A percentile compares a stretch with the other conserved stretches of the same genome.
Evolutionary conservation across 2,888 invertebrate species (phyloP).

Genomic region (Ypsolopha scabrella): DNA sequence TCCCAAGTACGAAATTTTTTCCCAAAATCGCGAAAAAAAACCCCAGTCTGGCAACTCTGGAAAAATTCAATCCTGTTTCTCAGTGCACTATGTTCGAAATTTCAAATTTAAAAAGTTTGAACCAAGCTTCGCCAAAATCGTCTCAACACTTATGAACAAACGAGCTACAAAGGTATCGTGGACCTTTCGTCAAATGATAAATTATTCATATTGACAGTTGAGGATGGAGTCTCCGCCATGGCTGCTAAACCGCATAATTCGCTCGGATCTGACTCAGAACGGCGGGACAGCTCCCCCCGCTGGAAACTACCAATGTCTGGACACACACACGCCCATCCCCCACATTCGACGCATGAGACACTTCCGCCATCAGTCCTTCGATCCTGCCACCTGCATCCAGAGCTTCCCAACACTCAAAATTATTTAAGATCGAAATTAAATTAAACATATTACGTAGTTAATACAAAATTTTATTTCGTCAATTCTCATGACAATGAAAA

Average conservation of each 20-base stretch:
- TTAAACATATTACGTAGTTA: neutral
- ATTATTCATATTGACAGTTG: slow-evolving; percentile 24
- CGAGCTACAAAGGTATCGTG: too few species aligned
- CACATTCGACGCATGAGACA: slow-evolving; percentile 49
- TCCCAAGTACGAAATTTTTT: too few species aligned
- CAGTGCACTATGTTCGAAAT: too few species aligned
- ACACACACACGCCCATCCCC: slow-evolving; percentile 56
- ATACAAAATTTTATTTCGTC: neutral
- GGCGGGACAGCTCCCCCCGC: slow-evolving; percentile 53
- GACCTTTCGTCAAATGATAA: too few species aligned
- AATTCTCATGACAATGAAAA: neutral
- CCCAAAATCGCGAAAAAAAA: too few species aligned
- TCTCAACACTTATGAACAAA: too few species aligned
- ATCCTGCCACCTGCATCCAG: slow-evolving; percentile 46
- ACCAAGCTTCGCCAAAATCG: too few species aligned
- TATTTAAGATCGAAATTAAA: slow-evolving; percentile 19
- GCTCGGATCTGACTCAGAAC: slow-evolving; percentile 56
- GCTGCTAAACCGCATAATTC: slow-evolving; percentile 54
- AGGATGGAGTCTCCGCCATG: slow-evolving; percentile 44
- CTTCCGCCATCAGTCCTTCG: slow-evolving; percentile 48
- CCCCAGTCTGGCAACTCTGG: too few species aligned
- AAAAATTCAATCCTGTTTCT: too few species aligned
- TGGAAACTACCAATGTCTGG: slow-evolving; percentile 54
- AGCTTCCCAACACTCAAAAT: slow-evolving; percentile 33
- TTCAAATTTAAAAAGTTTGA: too few species aligned